phyloP scores from a whole-genome alignment of 37 sponge, comb jelly and placozoan species.

The Halisarca cf. caerulea region DNA sequence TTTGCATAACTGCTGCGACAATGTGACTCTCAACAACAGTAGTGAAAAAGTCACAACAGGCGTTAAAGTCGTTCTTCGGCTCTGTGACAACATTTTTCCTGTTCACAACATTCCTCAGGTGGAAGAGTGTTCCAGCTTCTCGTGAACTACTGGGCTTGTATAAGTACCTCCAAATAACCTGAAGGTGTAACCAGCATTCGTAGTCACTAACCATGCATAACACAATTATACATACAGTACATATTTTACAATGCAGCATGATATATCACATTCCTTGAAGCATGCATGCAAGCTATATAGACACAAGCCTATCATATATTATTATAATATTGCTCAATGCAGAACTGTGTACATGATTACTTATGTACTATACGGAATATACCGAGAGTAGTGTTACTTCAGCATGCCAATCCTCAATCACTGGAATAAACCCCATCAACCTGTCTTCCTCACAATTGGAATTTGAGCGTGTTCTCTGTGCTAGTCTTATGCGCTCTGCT shows the following conservation, averaged over 20 bases:
- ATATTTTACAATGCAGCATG: neutral
- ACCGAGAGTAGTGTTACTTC: neutral
- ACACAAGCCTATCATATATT: no score
- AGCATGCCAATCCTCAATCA: neutral
- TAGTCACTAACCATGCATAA: neutral
- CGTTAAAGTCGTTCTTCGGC: neutral
- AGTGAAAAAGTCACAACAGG: neutral
- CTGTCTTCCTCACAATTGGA: neutral
- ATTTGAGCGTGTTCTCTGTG: neutral
- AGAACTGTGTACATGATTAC: no score
- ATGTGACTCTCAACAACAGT: neutral
- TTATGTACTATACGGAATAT: no score
- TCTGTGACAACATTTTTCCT: neutral
- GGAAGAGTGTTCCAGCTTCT: neutral
- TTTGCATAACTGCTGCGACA: neutral
- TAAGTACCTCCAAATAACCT: neutral
- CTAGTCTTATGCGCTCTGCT: neutral
- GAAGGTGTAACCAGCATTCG: neutral
- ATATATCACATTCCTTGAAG: no score
- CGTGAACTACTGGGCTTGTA: neutral
- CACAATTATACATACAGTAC: neutral
- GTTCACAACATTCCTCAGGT: neutral
- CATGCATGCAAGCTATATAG: no score
- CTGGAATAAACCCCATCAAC: neutral
- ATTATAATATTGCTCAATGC: no score